These are phyloP conservation scores for Latrodectus geometricus DNA, from an alignment of 1,140 invertebrate genomes.

Conservation along the genomic window DNA sequence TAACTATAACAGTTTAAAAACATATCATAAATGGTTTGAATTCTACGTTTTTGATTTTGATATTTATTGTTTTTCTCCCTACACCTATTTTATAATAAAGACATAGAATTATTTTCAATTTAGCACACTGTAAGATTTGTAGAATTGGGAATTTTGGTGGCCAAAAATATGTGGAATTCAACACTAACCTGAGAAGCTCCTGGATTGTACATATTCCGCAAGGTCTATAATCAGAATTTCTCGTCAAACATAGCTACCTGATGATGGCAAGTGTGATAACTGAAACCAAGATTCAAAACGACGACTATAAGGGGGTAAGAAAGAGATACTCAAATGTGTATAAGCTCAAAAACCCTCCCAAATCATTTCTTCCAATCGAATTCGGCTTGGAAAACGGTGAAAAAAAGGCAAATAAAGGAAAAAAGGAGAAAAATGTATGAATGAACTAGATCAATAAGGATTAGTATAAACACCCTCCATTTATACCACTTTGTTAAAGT, in stretches of 20 bases:
- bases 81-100: too few species aligned
- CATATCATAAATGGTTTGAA: too few species aligned
- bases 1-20: too few species aligned
- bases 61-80: too few species aligned
- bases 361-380: constrained; percentile 26
- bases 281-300: not conserved
- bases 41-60: too few species aligned
- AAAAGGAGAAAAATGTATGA: constrained; percentile 10
- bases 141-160: too few species aligned
- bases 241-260: not conserved
- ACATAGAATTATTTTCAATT: too few species aligned
- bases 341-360: not conserved
- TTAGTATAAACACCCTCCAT: constrained; percentile 55
- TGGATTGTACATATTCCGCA: constrained; percentile 25
- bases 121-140: too few species aligned
- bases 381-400: not conserved
- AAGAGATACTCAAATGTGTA: not conserved
- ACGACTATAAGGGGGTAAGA: not conserved
- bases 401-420: constrained; percentile 23
- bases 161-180: not conserved
- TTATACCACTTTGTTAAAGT: constrained; percentile 57
- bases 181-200: constrained; percentile 13
- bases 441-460: constrained; percentile 61
- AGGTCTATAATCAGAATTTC: not conserved
- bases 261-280: not conserved